These are phyloP conservation scores for Oreochromis mossambicus DNA, from an alignment of 2,797 vertebrate species.

Conservation along the genomic window DNA sequence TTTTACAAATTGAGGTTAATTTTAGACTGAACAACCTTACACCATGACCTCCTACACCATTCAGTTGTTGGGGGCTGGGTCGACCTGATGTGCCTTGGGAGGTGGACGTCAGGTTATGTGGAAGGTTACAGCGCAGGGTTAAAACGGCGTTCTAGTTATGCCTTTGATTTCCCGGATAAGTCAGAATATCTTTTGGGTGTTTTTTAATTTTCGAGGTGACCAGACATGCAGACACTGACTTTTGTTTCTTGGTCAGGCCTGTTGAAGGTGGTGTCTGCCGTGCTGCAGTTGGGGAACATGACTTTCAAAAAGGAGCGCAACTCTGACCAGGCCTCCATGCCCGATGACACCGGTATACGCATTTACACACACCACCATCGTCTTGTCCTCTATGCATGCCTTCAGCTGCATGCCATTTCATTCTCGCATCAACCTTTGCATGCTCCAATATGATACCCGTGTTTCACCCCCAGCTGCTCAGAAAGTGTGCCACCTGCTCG, in stretches of 20 bases:
- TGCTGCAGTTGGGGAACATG: conserved; percentile 95
- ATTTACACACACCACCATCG: conserved; percentile 39
- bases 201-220: background rate
- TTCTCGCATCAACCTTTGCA: background rate
- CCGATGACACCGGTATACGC: conserved; percentile 90
- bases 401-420: background rate
- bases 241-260: conserved; percentile 75
- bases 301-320: conserved; percentile 95
- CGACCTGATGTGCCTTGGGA: background rate
- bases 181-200: background rate
- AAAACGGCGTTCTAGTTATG: background rate
- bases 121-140: background rate
- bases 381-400: background rate
- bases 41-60: background rate
- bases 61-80: background rate
- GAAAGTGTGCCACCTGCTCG: conserved; percentile 93
- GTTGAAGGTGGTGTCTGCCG: conserved; percentile 88
- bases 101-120: background rate
- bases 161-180: background rate
- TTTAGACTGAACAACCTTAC: background rate
- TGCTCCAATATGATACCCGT: background rate
- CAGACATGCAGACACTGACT: background rate
- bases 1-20: background rate
- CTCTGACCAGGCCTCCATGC: conserved; percentile 96
- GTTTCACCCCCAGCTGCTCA: conserved; percentile 84